Evolutionary conservation across 2,797 vertebrate species (phyloP).

Genomic region (Oreochromis grahami): DNA sequence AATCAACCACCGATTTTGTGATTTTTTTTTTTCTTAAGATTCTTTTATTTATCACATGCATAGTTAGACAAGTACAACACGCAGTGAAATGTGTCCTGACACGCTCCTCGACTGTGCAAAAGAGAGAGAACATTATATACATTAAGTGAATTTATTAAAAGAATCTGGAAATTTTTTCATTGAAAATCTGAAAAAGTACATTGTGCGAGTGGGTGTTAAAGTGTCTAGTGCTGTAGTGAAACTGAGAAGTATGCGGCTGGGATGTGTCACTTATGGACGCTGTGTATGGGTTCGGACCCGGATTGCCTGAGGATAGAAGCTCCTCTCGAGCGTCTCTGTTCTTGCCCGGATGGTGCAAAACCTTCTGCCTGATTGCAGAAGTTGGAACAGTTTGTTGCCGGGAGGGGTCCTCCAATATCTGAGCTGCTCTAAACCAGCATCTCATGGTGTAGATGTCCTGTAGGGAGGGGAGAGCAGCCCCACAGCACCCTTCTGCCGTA

Average conservation of each 20-base stretch:
- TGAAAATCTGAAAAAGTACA: background rate
- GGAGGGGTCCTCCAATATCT: fast-evolving
- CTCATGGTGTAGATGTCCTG: background rate
- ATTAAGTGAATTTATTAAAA: background rate
- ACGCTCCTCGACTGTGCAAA: fast-evolving
- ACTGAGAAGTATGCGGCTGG: background rate
- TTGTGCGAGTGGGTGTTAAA: background rate
- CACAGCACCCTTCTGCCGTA: fast-evolving
- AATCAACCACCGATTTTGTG: conserved; percentile 30
- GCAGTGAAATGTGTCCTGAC: fast-evolving
- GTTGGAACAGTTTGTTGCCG: background rate
- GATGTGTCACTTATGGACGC: background rate
- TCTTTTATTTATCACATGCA: background rate
- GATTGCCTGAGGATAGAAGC: background rate
- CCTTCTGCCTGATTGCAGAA: fast-evolving
- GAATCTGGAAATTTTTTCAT: background rate
- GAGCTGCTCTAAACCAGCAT: background rate
- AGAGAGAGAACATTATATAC: background rate
- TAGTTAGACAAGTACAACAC: background rate
- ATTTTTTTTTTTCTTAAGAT: background rate
- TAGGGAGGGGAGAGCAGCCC: background rate
- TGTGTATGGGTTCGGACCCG: background rate
- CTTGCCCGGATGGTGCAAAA: fast-evolving
- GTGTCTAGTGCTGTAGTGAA: background rate
- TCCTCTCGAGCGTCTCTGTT: background rate